Evolutionary conservation across 2,113 vertebrate species (phyloP), one percentile per base, ranked within the genome.

Genomic region (Tragelaphus imberbis): DNA sequence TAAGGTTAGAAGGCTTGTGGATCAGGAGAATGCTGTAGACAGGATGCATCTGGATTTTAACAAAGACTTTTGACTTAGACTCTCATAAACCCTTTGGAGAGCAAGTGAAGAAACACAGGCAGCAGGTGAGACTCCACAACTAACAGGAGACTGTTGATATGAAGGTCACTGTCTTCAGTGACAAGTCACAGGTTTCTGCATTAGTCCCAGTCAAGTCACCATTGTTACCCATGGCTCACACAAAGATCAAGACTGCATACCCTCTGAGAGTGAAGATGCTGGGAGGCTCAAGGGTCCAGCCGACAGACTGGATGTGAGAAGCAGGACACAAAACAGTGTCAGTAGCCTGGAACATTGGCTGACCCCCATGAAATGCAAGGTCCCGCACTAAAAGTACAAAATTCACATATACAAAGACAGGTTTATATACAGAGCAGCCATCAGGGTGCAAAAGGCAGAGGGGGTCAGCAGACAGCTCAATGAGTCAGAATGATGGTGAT

Each of bases 21-120:
- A 98, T 97, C 95, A 95, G 93, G 88, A 97, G 97, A 98, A 97
- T 97, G 97, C 87, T 98, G 97, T 98, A 98, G 97, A 98, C 97
- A 98, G 92, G 94, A 96, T 96, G 81, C 61, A 92, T 95, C 96
- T 97, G 96, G 96, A 97, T 92, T 95, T 97, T 97, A 95, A 96
- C 96, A 97, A 97, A 97, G 81, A 36, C 85, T 96, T 98, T 96
- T 94, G 94, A 96, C 92, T 97, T 91, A 77, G 59, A 23, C 59
- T 91, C 33, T 92, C 79, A 77, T 63, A 56, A 97, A 44, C 63
- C 58, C 49, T 90, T 86, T 91, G 28, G 88, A 96, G 75, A 96
- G 79, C 49, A 95, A 91, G 77, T 90, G 81, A 97, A 97, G 75
- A 97, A 97, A 94, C 94, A 96, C 59, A 97, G 77, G 90, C n/a